These are phyloP conservation scores for Leucania comma DNA, from an alignment of 2,888 invertebrate species.

Conservation along the genomic window DNA sequence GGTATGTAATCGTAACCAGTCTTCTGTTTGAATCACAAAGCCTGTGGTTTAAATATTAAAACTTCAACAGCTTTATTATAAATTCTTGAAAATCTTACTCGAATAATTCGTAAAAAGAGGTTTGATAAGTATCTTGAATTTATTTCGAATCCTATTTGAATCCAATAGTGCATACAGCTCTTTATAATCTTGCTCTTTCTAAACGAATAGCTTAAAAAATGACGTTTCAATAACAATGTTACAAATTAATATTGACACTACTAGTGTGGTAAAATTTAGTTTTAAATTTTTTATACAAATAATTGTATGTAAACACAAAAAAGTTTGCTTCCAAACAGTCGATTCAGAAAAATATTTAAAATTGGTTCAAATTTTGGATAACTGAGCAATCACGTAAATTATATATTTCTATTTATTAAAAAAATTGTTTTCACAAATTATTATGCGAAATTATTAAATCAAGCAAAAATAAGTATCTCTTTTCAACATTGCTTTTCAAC, in stretches of 20 bases:
- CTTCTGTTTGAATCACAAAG: no score
- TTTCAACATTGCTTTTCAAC: not conserved
- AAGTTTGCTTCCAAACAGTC: no score
- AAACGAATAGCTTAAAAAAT: not conserved
- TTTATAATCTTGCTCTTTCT: no score
- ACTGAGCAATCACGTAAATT: not conserved
- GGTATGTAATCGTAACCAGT: not conserved
- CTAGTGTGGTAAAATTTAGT: not conserved
- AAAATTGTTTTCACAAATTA: not conserved
- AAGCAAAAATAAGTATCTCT: not conserved
- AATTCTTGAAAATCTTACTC: no score
- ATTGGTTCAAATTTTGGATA: not conserved
- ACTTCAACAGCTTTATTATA: no score
- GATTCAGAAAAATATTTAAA: not conserved
- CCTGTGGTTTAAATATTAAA: not conserved
- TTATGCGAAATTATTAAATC: not conserved
- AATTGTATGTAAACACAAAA: not conserved
- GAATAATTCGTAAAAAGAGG: no score
- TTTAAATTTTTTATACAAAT: not conserved
- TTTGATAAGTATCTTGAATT: not conserved
- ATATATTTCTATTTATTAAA: no score
- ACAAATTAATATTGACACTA: slow-evolving; percentile 5
- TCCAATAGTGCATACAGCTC: not conserved
- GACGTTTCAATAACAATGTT: slow-evolving; percentile 30
- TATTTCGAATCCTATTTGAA: not conserved